Percentiles rank a stretch among this genome's conserved stretches.
Conservation (phyloP, 2,888 invertebrate species). For the Xylocampa areola region DNA sequence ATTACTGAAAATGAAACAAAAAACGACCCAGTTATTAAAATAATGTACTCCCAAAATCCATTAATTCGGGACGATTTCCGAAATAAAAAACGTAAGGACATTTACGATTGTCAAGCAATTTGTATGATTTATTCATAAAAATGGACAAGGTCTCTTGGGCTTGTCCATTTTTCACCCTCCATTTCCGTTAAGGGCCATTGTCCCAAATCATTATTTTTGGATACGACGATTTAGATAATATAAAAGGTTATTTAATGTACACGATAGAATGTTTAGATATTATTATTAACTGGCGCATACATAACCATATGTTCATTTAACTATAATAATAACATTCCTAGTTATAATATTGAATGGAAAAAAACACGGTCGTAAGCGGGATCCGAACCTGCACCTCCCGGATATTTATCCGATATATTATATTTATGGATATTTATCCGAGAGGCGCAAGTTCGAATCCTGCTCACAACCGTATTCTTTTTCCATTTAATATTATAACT, state of each 20-base stretch:
- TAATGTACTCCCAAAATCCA: constrained; percentile 10
- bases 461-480: no score
- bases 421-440: no score
- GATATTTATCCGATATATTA: no score
- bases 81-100: constrained; percentile 39
- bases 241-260: constrained; percentile 32
- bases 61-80: constrained; percentile 12
- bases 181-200: constrained; percentile 25
- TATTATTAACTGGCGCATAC: not conserved
- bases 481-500: no score
- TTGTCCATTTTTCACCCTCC: constrained; percentile 50
- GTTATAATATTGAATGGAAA: no score
- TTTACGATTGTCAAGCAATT: constrained; percentile 51
- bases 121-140: constrained; percentile 55
- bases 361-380: no score
- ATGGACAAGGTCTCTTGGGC: constrained; percentile 30
- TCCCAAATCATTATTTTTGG: constrained; percentile 38
- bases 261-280: constrained; percentile 9
- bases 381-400: no score
- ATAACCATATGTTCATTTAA: no score
- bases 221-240: constrained; percentile 38
- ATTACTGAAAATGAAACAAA: no score
- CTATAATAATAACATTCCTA: no score
- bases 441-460: no score
- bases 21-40: no score